A percentile compares a stretch with the other conserved stretches of the same genome.
Conservation (phyloP, 2,888 invertebrate genomes). For the Callinectes sapidus region DNA sequence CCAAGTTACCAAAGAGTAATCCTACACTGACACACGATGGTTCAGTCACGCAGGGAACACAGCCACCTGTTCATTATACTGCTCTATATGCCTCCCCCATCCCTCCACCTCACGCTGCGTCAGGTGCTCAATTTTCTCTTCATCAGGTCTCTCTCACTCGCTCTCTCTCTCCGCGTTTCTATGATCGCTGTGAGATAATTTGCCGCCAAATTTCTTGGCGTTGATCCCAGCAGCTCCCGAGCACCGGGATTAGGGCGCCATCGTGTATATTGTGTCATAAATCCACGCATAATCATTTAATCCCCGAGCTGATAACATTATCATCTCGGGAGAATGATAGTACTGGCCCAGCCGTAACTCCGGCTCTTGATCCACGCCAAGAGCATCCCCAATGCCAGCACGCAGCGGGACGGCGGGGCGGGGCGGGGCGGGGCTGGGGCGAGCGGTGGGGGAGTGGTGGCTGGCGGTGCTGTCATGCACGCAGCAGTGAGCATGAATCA, state of each 20-base stretch:
- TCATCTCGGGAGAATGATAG: background rate
- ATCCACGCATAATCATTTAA: background rate
- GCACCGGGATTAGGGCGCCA: background rate
- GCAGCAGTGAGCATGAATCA: constrained; percentile 41
- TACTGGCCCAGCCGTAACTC: background rate
- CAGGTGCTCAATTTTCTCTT: background rate
- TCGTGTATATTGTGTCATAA: constrained; percentile 16
- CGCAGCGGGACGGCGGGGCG: background rate
- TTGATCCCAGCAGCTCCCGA: background rate
- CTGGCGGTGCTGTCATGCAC: constrained; percentile 10
- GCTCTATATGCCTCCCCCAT: background rate
- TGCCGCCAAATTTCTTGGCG: background rate
- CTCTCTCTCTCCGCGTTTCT: background rate
- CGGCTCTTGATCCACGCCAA: background rate
- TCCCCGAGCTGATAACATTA: constrained; percentile 36
- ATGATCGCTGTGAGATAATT: background rate
- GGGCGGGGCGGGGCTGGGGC: background rate
- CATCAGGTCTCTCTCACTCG: background rate
- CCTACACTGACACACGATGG: background rate
- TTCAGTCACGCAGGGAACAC: background rate
- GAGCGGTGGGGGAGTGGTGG: background rate
- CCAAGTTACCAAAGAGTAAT: background rate
- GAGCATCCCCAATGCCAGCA: background rate
- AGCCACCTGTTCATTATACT: background rate
- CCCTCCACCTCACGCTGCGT: background rate